Base-by-base conservation (phyloP, 2,797 vertebrate genomes). In the Philypnodon macrostomus region DNA sequence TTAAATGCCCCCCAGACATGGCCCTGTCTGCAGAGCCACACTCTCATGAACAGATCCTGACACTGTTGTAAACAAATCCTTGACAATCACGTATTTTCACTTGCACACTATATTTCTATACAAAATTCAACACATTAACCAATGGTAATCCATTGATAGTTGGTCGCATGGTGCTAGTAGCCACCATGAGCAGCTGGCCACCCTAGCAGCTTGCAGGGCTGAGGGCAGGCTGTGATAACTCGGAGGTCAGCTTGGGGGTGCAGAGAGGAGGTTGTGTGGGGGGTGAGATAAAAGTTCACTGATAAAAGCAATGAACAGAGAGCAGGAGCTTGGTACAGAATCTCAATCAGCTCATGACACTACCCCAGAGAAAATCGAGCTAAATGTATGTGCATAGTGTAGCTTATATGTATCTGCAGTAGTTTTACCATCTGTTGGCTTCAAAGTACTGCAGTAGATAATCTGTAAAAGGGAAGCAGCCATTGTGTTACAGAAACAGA, bases 221-320 rank as follows among this genome's bases (percentile, higher is more conserved):
- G 44, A 29, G 57, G 66, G 63, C 47, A 63, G 63, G 55, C 57
- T 54, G 60, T 58, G 73, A 62, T 73, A 73, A 70, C 63, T n/a
- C 53, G 72, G 41, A 53, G 66, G 64, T 69, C 23, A 37, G 53
- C 53, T 61, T 42, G 55, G 56, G 63, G 64, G 37, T 41, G 21
- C 59, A 55, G 69, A 60, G 39, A 56, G 44, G 45, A 53, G 40
- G 41, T 4, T 21, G 34, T 38, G 44, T 53, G 39, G 30, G 9
- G 18, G 42, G n/a, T 9, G 17, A 78, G 81, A 80, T 82, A 75
- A 87, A 83, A 82, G 79, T 58, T 65, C 54, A 35, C 58, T 67
- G 81, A 85, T 86, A 81, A 84, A 81, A 84, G 81, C 67, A 37
- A 56, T 44, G 66, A 38, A 58, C 37, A 9, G 36, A 54, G 54